Conservation (phyloP, 2,888 invertebrate genomes). For the Pegoplata infirma region DNA sequence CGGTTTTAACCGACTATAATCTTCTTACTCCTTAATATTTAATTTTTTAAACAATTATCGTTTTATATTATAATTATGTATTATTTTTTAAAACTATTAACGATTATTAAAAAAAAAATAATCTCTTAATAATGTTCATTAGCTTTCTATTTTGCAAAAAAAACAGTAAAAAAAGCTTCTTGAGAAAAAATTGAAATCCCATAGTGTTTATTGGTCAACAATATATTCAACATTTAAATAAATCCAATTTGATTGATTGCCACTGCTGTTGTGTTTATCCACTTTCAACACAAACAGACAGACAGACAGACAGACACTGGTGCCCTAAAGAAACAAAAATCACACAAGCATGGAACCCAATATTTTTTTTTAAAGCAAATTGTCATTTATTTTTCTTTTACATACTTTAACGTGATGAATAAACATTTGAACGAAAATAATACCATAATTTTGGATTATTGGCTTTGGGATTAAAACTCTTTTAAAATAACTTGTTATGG, state of each 20-base stretch:
- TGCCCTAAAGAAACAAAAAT: constrained; percentile 39
- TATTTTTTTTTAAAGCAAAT: constrained; percentile 29
- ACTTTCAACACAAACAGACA: constrained; percentile 34
- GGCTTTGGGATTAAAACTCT: too few relatives aligned
- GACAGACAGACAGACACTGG: constrained; percentile 5
- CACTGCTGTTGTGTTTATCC: constrained; percentile 47
- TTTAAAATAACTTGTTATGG: too few relatives aligned
- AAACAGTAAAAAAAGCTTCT: not conserved
- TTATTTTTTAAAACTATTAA: too few relatives aligned
- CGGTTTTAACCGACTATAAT: too few relatives aligned
- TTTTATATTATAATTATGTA: too few relatives aligned
- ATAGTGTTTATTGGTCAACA: not conserved
- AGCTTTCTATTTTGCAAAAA: not conserved
- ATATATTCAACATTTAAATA: constrained; percentile 20
- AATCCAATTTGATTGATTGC: constrained; percentile 54
- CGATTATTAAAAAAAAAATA: not conserved
- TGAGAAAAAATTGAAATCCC: not conserved
- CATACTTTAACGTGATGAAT: constrained; percentile 52
- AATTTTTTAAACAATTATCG: too few relatives aligned
- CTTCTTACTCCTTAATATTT: too few relatives aligned
- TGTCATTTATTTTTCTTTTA: constrained; percentile 49
- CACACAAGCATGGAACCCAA: constrained; percentile 36
- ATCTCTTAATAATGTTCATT: not conserved
- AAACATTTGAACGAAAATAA: constrained; percentile 53
- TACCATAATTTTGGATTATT: too few relatives aligned